Conservation (phyloP, 2,113 vertebrate species). For the Rhinoderma darwinii region DNA sequence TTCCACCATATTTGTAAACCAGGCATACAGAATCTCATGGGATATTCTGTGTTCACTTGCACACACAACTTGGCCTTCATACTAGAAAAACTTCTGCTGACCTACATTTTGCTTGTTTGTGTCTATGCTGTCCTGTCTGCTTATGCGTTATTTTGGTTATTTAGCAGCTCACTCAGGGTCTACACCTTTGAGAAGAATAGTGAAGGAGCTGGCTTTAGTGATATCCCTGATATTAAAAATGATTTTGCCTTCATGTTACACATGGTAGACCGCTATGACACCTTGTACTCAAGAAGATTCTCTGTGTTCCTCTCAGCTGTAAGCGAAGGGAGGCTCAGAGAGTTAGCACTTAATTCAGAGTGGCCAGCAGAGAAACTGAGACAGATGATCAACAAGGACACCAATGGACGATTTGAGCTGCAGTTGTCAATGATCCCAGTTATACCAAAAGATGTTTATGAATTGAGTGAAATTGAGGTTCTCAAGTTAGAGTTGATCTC, state of each 20-base stretch:
- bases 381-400: slow-evolving; percentile 65
- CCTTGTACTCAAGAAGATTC: slow-evolving; percentile 75
- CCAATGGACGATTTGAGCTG: slow-evolving; percentile 67
- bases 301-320: slow-evolving; percentile 81
- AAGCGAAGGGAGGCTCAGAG: slow-evolving; percentile 74
- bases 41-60: slow-evolving; percentile 76
- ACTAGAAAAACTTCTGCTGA: slow-evolving; percentile 74
- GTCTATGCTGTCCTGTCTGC: slow-evolving; percentile 74
- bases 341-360: slow-evolving; percentile 71
- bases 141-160: slow-evolving; percentile 78
- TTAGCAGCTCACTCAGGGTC: slow-evolving; percentile 72
- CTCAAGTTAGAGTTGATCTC: slow-evolving; percentile 76
- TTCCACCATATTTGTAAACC: slow-evolving; percentile 75
- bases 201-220: slow-evolving; percentile 67
- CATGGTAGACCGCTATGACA: slow-evolving; percentile 82
- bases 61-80: slow-evolving; percentile 79
- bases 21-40: slow-evolving; percentile 67
- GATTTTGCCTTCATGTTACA: slow-evolving; percentile 83
- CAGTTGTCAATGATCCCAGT: slow-evolving; percentile 75
- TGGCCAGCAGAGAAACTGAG: slow-evolving; percentile 73
- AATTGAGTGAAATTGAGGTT: slow-evolving; percentile 72
- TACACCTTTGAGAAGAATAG: slow-evolving; percentile 76
- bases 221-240: slow-evolving; percentile 76
- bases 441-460: slow-evolving; percentile 74
- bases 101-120: slow-evolving; percentile 74